Percentiles rank a stretch among this genome's conserved stretches.
Evolutionary conservation across 2,113 vertebrate species (phyloP).

Genomic region (Coturnix japonica): DNA sequence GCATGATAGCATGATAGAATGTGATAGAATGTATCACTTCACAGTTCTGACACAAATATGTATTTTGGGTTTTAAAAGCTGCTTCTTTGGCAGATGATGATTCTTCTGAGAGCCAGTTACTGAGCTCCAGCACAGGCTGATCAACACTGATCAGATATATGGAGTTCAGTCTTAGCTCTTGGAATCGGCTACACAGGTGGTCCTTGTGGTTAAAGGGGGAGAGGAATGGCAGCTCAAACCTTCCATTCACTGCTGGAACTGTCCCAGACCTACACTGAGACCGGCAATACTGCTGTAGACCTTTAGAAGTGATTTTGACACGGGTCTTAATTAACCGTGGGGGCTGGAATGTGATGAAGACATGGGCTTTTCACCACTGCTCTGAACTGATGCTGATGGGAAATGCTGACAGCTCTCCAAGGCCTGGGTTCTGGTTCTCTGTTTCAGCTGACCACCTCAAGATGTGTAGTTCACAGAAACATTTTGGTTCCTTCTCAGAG

Average conservation of each 20-base stretch:
- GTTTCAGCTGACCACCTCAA: background rate
- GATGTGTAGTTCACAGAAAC: background rate
- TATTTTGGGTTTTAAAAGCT: slow-evolving; percentile 24
- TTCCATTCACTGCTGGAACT: background rate
- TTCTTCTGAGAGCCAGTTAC: slow-evolving; percentile 33
- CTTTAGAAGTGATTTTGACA: background rate
- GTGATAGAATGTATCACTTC: background rate
- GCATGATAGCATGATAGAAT: background rate
- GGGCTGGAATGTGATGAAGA: background rate
- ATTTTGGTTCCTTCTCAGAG: background rate
- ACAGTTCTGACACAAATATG: slow-evolving; percentile 32
- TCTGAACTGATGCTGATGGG: background rate
- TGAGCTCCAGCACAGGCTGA: background rate
- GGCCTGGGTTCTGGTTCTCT: background rate
- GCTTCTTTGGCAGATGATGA: slow-evolving; percentile 30
- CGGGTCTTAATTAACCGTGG: accelerated
- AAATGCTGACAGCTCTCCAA: background rate
- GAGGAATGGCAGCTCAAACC: background rate
- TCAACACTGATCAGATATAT: slow-evolving; percentile 23
- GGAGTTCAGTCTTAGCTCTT: background rate
- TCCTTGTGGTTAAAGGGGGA: background rate
- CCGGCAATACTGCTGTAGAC: background rate
- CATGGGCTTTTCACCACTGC: accelerated
- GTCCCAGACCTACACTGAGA: background rate
- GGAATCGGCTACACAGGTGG: slow-evolving; percentile 30